Evolutionary conservation across 2,113 vertebrate genomes (phyloP), one percentile per base, ranked within the genome.

Genomic region (Esox niger): DNA sequence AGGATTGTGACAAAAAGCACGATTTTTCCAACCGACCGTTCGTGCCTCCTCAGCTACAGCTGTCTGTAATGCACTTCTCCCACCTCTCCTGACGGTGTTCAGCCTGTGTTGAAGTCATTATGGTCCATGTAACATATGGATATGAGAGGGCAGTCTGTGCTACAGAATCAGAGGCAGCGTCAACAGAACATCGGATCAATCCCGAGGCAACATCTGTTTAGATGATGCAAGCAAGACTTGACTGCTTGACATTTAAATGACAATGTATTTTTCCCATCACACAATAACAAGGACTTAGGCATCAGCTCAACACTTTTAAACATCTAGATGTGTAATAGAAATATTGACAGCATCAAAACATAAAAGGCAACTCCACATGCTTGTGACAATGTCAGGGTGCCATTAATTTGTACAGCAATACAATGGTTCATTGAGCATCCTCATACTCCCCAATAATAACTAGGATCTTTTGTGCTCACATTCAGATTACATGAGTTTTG

Each of bases 1-100:
- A 80, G 80, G 74, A 86, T 85, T 83, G 80, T 82, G 77, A 78
- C 62, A 83, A 80, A 83, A 86, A 52, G 67, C 81, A 87, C 87
- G 81, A 83, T 89, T 89, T 84, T 84, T 74, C 78, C 66, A 73
- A 82, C 64, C 82, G 78, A 64, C 77, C 75, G 73, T 86, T 83
- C 76, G 68, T 69, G 52, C 81, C 63, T 76, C 77, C 69, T 81
- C 77, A 63, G 68, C 64, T 70, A 73, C 52, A 35, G n/a, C n/a
- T n/a, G 32, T 73, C 80, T 79, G 68, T 84, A 86, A 86, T 79
- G 79, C 77, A 84, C 79, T 88, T 84, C 75, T 81, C 80, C 85
- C 80, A 79, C 84, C 77, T 83, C 27, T 64, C 52, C 72, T 86
- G 73, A 83, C 78, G 83, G 21, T 75, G 76, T 73, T 60, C n/a